Evolutionary conservation across 2,888 invertebrate genomes (phyloP), one percentile per base, ranked within the genome.

Genomic region (Heliconius hortense): DNA sequence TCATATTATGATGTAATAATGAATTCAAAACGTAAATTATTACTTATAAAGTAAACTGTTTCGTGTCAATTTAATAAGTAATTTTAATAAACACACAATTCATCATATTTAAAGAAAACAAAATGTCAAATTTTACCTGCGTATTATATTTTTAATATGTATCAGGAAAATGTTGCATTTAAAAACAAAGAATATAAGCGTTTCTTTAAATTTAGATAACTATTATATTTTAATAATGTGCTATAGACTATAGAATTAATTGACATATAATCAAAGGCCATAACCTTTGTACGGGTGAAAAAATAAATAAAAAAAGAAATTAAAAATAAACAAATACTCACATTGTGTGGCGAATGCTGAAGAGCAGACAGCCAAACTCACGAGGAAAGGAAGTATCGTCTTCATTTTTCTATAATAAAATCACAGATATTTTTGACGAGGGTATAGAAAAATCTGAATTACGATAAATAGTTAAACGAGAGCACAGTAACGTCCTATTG

Each of bases 321-420:
- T 59, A n/a, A 75, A 79, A 79, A 81, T 81, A 82, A 81, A 82
- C 80, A 82, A 60, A 79, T 86, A 96, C 96, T 96, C 88, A 97
- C 97, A 97, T 94, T 95, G 95, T 81, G 96, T 92, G 72, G 94
- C 95, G 78, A 93, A 94, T 70, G 94, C 92, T 76, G 94, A 91
- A 73, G 91, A 89, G 83, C 92, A 88, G 73, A 94, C 85, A 82
- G 93, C 92, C 86, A 95, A 82, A 79, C 95, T 82, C 78, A 94
- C 88, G 79, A 94, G 84, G 86, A 91, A 91, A 81, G 92, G 82
- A 84, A 95, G 82, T 83, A 95, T 85, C 88, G 90, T 90, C 94
- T 95, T 96, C 96, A 96, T 95, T 84, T 85, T 91, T 86, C 87
- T 89, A 89, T 79, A 87, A 88, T 85, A 86, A 85, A 90, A 92